phyloP scores from a whole-genome alignment of 2,888 invertebrate genomes.

The Erebia aethiops region DNA sequence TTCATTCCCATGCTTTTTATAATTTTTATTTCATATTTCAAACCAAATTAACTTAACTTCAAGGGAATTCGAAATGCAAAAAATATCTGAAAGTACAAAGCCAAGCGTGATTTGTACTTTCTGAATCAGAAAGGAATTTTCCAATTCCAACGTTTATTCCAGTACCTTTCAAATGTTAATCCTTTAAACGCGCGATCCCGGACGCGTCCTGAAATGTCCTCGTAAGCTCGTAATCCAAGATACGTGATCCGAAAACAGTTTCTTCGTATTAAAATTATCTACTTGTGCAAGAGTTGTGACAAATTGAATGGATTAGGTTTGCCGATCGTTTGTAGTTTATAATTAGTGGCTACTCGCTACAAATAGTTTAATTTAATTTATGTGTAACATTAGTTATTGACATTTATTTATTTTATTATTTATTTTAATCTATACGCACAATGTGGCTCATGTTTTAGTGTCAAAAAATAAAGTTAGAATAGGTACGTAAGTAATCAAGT shows the following conservation, averaged over 20 bases:
- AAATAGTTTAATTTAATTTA: background rate
- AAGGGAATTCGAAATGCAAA: too few species aligned
- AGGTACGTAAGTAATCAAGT: too few species aligned
- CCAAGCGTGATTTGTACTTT: too few species aligned
- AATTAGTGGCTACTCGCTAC: background rate
- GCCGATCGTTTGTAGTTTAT: background rate
- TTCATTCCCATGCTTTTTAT: too few species aligned
- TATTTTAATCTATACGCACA: too few species aligned
- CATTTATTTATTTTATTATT: too few species aligned
- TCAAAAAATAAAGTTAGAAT: too few species aligned
- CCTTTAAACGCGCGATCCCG: constrained; percentile 30
- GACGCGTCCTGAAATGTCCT: constrained; percentile 39
- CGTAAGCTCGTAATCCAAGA: constrained; percentile 48
- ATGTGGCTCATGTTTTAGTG: too few species aligned
- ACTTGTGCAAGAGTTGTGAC: constrained; percentile 5
- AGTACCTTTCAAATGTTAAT: constrained; percentile 28
- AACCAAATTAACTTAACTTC: too few species aligned
- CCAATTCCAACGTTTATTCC: background rate
- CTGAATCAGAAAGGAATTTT: too few species aligned
- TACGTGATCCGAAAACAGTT: constrained; percentile 41
- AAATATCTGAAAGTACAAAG: background rate
- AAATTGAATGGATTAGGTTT: constrained; percentile 7
- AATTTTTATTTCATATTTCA: too few species aligned
- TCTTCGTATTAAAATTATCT: constrained; percentile 7
- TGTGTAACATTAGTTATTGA: background rate